Percentiles rank a stretch among this genome's conserved stretches.
phyloP scores from a whole-genome alignment of 2,888 invertebrate genomes.

The Caenorhabditis sinica region DNA sequence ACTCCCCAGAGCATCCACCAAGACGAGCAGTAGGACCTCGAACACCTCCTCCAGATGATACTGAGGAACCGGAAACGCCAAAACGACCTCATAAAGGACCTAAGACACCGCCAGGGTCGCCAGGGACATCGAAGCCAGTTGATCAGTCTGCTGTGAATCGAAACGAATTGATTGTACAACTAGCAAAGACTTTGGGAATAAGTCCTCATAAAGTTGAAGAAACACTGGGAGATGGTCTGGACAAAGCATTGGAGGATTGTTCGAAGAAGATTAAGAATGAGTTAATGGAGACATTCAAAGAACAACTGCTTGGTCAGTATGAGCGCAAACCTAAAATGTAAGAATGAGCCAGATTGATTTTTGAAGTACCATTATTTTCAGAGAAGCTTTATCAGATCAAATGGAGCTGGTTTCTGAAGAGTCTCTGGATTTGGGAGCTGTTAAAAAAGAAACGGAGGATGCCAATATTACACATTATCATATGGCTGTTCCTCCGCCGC shows the following conservation, averaged over 20 bases:
- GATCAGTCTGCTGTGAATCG: slow-evolving; percentile 20
- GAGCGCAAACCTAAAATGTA: slow-evolving; percentile 31
- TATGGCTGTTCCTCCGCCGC: slow-evolving; percentile 48
- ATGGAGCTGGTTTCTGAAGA: slow-evolving; percentile 73
- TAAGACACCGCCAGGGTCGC: slow-evolving; percentile 71
- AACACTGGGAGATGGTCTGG: slow-evolving; percentile 50
- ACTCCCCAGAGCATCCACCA: not conserved
- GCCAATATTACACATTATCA: slow-evolving; percentile 12
- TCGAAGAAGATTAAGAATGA: slow-evolving; percentile 61
- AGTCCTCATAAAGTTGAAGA: slow-evolving; percentile 51
- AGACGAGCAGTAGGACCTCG: not conserved
- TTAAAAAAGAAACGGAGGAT: slow-evolving; percentile 26
- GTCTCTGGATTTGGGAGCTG: slow-evolving; percentile 37
- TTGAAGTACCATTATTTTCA: slow-evolving; percentile 7
- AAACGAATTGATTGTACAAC: slow-evolving; percentile 33
- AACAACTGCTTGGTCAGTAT: slow-evolving; percentile 48
- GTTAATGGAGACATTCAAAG: slow-evolving; percentile 68
- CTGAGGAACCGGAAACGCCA: not conserved
- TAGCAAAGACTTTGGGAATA: slow-evolving; percentile 55
- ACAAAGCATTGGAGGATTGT: slow-evolving; percentile 50
- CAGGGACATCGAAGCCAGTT: slow-evolving; percentile 51
- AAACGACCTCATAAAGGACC: slow-evolving; percentile 58
- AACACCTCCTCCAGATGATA: slow-evolving; percentile 5
- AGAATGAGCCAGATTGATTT: too few species aligned
- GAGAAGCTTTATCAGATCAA: slow-evolving; percentile 62